Evolutionary conservation across 2,113 vertebrate genomes (phyloP), one percentile per base, ranked within the genome.

Genomic region (Malurus melanocephalus): DNA sequence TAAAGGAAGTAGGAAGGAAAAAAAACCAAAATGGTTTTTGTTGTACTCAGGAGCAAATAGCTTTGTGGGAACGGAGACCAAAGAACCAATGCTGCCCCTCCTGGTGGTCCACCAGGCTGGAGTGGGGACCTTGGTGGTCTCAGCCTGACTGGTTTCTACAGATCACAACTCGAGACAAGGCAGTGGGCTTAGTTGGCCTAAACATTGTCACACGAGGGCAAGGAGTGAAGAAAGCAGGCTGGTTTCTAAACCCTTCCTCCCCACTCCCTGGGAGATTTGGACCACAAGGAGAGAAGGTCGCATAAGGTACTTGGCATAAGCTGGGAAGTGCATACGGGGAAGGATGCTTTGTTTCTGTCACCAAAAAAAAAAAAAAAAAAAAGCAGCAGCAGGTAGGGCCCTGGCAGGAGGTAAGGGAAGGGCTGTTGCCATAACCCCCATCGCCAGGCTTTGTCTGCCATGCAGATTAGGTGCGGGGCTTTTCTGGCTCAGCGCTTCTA

Each of bases 381-480:
- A 14, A 11, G 88, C 88, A 91, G 92, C 48, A 21, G 93, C 92
- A 95, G 90, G 87, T 52, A 67, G 55, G 40, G 72, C 60, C 42
- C 42, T 87, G 87, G 68, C 5, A 1, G 55, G 64, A 74, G 65
- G 65, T 56, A 35, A 40, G 27, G 49, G 82, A 75, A 66, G 60
- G 91, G 88, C 91, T 87, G 91, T 48, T 91, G 89, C 94, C 64
- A 7, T 74, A 95, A 86, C 92, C 94, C 93, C 94, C 38, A 38
- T 78, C 40, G 3, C 60, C 73, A 69, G 90, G 91, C 93, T 96
- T 96, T 97, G 93, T 94, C 94, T 95, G 92, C 95, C 74, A 92
- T 96, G 94, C 96, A 92, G 92, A 92, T 95, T 93, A 97, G 94
- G 96, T 93, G 88, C 90, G 94, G 88, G 90, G 87, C 92, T 93